phyloP scores from a whole-genome alignment of 2,888 invertebrate species.

The Rhodophaea formosa region DNA sequence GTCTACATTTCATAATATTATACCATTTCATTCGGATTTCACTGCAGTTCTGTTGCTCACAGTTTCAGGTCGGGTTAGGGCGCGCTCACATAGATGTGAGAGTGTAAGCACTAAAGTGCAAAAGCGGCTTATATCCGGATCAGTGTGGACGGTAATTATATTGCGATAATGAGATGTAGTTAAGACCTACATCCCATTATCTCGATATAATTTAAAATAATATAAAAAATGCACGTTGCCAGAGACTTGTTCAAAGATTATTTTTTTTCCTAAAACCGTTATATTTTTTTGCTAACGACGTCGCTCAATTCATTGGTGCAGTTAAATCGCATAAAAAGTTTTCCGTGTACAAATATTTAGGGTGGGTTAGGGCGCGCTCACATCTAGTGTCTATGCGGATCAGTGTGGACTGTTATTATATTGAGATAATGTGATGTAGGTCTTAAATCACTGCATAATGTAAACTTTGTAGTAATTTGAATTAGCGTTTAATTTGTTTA shows the following conservation, averaged over 20 bases:
- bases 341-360: constrained; percentile 47
- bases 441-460: neutral
- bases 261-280: constrained; percentile 9
- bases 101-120: too few relatives aligned
- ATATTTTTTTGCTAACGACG: constrained; percentile 18
- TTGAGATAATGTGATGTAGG: neutral
- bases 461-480: neutral
- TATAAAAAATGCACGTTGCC: constrained; percentile 6
- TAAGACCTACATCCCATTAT: too few relatives aligned
- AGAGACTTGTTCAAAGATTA: too few relatives aligned
- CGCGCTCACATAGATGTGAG: too few relatives aligned
- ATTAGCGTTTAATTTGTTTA: neutral
- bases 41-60: too few relatives aligned
- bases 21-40: too few relatives aligned
- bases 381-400: constrained; percentile 7
- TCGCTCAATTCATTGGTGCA: constrained; percentile 21
- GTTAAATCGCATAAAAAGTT: constrained; percentile 34
- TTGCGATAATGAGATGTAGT: neutral
- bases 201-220: too few relatives aligned
- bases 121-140: constrained; percentile 11
- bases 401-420: neutral
- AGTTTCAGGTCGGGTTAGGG: too few relatives aligned
- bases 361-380: constrained; percentile 29
- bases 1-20: too few relatives aligned
- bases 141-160: neutral